Evolutionary conservation across 2,113 vertebrate species (phyloP), one percentile per base, ranked within the genome.

Genomic region (Dicaeum eximium): DNA sequence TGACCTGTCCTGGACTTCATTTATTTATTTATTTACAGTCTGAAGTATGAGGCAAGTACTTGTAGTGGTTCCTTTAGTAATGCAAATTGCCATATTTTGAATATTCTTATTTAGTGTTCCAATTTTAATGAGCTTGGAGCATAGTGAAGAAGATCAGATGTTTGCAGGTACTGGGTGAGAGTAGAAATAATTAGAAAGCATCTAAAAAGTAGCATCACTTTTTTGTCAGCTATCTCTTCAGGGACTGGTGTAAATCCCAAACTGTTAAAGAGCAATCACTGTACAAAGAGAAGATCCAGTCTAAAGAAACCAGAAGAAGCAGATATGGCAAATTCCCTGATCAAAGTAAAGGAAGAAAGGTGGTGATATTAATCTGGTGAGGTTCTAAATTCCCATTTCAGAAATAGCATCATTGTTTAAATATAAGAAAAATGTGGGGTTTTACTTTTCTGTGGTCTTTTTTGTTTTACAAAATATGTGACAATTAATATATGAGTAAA

Each of bases 391-490:
- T 80, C 10, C 48, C 3, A 4, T 86, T 61, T 83, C 37, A 51
- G 25, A 91, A 73, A 61, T 28, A 11, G 1, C 42, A 6, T 21
- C 7, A 4, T 47, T 40, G 28, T 31, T 72, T 64, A 56, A 42
- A 38, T 51, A 24, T 2, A n/a, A 15, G 11, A 6, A 53, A 40
- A 56, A 7, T 0, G 17, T 10, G 22, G 8, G 5, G 4, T 69
- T 80, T 80, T 21, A 23, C 47, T 88, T 75, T 71, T 14, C 28
- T 38, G 13, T 17, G 4, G 4, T 17, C 5, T 17, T 28, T 35
- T 35, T 35, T 92, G 4, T 21, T 87, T 85, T 38, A 2, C 7
- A 31, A 47, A 50, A 56, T 47, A 48, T 3, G 2, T n/a, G 28
- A 10, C 13, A 50, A 23, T 19, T 53, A 40, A 75, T 31, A 13